A percentile compares a stretch with the other conserved stretches of the same genome.
Conservation (phyloP, 2,113 vertebrate genomes). For the Taxidea taxus region DNA sequence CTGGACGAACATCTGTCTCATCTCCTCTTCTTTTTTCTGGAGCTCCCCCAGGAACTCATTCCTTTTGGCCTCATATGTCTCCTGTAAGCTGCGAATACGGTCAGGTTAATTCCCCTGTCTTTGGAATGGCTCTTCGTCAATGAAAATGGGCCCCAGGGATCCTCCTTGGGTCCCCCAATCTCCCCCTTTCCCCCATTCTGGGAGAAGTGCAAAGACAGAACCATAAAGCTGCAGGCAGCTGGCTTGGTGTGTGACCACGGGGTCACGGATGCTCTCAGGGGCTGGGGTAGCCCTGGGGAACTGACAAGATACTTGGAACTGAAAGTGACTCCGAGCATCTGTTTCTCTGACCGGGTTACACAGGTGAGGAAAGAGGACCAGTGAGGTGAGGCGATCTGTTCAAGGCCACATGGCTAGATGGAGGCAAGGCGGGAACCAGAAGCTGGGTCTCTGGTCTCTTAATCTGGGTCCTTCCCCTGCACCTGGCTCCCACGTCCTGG, state of each 20-base stretch:
- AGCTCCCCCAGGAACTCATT: conserved; percentile 98
- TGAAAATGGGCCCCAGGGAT: background rate
- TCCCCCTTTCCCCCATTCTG: background rate
- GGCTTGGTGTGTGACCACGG: background rate
- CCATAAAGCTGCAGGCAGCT: background rate
- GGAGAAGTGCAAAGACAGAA: background rate
- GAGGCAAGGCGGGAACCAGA: background rate
- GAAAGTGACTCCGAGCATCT: background rate
- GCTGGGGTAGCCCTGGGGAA: background rate
- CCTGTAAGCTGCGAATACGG: conserved; percentile 89
- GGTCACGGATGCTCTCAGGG: background rate
- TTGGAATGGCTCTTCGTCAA: background rate
- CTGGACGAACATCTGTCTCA: conserved; percentile 99
- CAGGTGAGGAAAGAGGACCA: background rate
- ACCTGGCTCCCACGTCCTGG: background rate
- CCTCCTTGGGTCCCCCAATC: background rate
- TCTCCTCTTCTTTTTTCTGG: conserved; percentile 99
- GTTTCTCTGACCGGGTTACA: background rate
- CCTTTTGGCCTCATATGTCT: conserved; percentile 98
- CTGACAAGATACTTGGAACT: background rate
- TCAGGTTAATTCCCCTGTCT: conserved; percentile 40
- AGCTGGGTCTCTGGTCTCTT: background rate
- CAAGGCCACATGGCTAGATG: background rate
- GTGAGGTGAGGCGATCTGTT: background rate
- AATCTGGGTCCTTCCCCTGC: background rate